Base-by-base conservation (phyloP, 2,888 invertebrate genomes). In the Monopis laevigella region DNA sequence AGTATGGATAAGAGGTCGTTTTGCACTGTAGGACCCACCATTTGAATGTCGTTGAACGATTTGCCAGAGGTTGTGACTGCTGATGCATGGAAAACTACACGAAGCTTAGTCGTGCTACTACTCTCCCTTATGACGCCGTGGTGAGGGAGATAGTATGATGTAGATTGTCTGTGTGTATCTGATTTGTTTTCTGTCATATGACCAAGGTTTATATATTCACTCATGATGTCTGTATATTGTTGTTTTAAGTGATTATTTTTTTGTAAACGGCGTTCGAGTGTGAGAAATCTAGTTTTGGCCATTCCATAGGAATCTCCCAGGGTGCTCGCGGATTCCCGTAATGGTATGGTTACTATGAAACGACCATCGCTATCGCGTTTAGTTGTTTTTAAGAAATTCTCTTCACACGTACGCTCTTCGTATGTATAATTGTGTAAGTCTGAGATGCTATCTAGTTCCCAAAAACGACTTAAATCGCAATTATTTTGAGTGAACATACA, bases 1-100 rank as follows among this genome's bases (percentile, higher is more conserved):
- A 3, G 46, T 35, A 21, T 40, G 43, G 36, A 44, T 47, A 13
- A n/a, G n/a, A n/a, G n/a, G n/a, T n/a, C n/a, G n/a, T n/a, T n/a
- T n/a, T n/a, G n/a, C n/a, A n/a, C n/a, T n/a, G n/a, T n/a, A n/a
- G n/a, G n/a, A n/a, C n/a, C n/a, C n/a, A n/a, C n/a, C n/a, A n/a
- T n/a, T n/a, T 50, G 40, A 7, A 43, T 39, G 8, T 32, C 8
- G 21, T 40, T 43, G 7, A 39, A 39, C 14, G 40, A 35, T 17
- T 11, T 43, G 18, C 35, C 28, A 18, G 40, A 14, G 11, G 26
- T 26, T 2, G 41, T 41, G 12, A 16, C 7, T 26, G 32, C 27
- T 4, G 28, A 39, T 3, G 39, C 39, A n/a, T 39, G 7, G 13
- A 40, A 43, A 6, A 40, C 35, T 5, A 21, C 36, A 13, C 40